Evolutionary conservation across 2,113 vertebrate species (phyloP), one percentile per base, ranked within the genome.

Genomic region (Salvelinus alpinus): DNA sequence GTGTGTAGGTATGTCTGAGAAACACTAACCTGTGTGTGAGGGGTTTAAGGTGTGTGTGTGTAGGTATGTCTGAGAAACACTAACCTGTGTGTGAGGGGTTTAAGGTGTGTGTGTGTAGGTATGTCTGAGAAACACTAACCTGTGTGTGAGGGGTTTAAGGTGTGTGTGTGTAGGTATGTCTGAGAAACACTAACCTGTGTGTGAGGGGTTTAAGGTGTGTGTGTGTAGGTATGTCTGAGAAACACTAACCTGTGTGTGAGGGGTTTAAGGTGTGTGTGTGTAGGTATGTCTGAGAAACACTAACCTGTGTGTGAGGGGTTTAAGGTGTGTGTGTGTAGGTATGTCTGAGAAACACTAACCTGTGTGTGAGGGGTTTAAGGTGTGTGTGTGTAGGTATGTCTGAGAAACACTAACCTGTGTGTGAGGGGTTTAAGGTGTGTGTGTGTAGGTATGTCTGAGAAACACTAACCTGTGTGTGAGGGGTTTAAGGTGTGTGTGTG

Each of bases 131-230:
- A 7, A 59, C 5, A 70, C 22, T 67, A 13, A 47, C 67, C 38
- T 62, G 71, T 34, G 71, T 22, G 96, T 83, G 96, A 97, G 83
- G 96, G 27, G 27, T 27, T 27, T 27, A 27, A 12, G 27, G 62
- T 59, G 4, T 47, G 34, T 48, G 68, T 22, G 54, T n/a, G 64
- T n/a, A n/a, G n/a, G n/a, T n/a, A n/a, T n/a, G n/a, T n/a, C n/a
- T n/a, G n/a, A 47, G 27, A 29, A 29, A 0, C 27, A 29, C 27
- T 29, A 29, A 29, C 27, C 27, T 47, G 67, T 44, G 54, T n/a
- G 64, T 16, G 72, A 97, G 94, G 0, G 96, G 96, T 13, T 27
- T 27, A 27, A 18, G 27, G 62, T 44, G 44, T 7, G 29, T 6
- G 16, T 2, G 14, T 24, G 24, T 24, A 24, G 24, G 24, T 24